A percentile compares a stretch with the other conserved stretches of the same genome.
Evolutionary conservation across 2,797 vertebrate species (phyloP).

Genomic region (Lepus townsendii): DNA sequence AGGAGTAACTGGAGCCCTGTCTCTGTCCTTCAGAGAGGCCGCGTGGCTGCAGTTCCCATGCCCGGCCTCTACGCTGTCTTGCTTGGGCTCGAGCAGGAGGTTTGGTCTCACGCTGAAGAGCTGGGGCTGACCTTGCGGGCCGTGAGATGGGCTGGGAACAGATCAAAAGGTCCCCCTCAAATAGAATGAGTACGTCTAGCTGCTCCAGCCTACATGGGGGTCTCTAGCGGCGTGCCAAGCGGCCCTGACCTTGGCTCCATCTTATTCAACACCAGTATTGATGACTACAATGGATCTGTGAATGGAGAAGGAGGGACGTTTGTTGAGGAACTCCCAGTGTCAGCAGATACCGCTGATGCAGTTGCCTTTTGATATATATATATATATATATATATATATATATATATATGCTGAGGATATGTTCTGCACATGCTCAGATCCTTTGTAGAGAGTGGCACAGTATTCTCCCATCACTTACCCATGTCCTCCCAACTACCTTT

Average conservation of each 20-base stretch:
- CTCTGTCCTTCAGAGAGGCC: not conserved
- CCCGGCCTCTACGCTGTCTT: too few relatives aligned
- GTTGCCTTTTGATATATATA: too few relatives aligned
- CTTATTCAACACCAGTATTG: not conserved
- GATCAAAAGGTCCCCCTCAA: not conserved
- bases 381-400: too few relatives aligned
- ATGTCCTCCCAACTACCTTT: too few relatives aligned
- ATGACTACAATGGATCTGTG: not conserved
- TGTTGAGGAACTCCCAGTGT: not conserved
- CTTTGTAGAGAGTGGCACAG: too few relatives aligned
- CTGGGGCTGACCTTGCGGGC: not conserved
- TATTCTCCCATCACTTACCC: too few relatives aligned
- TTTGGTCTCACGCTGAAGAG: not conserved
- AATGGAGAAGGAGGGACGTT: not conserved
- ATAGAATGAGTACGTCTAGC: not conserved
- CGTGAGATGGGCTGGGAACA: not conserved
- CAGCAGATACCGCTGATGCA: not conserved
- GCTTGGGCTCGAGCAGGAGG: not conserved
- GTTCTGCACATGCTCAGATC: too few relatives aligned
- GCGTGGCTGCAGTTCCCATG: rapidly evolving
- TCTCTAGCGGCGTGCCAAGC: not conserved
- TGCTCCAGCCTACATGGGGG: too few relatives aligned
- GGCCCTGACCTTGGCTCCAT: not conserved
- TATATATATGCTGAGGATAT: too few relatives aligned
- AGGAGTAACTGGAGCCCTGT: not conserved